These are phyloP conservation scores for Gasterosteus aculeatus DNA, from an alignment of 2,113 vertebrate species.

Conservation along the genomic window DNA sequence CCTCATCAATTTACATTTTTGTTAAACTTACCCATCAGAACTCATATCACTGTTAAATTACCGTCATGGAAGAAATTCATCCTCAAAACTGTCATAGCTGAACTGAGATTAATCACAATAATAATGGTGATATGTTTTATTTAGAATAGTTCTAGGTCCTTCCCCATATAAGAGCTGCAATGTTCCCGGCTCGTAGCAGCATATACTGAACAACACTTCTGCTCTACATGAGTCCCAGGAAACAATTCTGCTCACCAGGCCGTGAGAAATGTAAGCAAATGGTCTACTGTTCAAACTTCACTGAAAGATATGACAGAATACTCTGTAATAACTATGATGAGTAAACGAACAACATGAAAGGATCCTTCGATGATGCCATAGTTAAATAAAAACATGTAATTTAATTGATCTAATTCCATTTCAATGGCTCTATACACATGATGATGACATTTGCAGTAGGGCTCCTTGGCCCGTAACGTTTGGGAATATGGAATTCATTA, in stretches of 20 bases:
- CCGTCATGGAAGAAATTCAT: not conserved
- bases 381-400: not conserved
- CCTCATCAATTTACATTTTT: not conserved
- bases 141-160: not conserved
- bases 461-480: conserved; percentile 5
- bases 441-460: conserved; percentile 26
- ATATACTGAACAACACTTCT: not conserved
- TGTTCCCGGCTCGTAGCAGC: too few species aligned
- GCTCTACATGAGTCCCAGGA: not conserved
- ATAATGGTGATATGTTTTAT: not conserved
- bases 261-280: not conserved
- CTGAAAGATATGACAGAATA: not conserved
- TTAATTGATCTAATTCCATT: conserved; percentile 9
- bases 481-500: conserved; percentile 13
- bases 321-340: not conserved
- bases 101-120: not conserved
- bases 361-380: not conserved
- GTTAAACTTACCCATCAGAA: not conserved
- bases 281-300: not conserved
- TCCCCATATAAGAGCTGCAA: not conserved
- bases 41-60: not conserved
- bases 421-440: not conserved
- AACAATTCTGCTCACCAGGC: not conserved
- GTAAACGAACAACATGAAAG: not conserved
- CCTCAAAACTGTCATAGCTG: not conserved